These are phyloP conservation scores for Butorides virescens DNA, from an alignment of 2,113 vertebrate genomes.

Conservation along the genomic window DNA sequence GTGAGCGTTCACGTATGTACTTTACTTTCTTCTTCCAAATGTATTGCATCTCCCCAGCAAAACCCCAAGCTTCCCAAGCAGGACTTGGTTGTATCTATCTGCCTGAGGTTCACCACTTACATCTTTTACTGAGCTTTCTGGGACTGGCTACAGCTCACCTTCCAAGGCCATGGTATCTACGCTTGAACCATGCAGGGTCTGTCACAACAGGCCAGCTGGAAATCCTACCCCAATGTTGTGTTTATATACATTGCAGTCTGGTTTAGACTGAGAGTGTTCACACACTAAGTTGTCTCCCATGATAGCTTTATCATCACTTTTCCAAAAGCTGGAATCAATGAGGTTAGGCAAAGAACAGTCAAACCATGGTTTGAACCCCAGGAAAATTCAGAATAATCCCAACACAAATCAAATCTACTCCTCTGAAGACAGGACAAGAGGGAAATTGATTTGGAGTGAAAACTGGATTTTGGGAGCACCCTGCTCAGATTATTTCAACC, in stretches of 20 bases:
- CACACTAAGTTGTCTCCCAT: background rate
- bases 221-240: background rate
- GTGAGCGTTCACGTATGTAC: background rate
- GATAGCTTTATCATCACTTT: background rate
- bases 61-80: background rate
- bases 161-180: background rate
- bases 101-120: background rate
- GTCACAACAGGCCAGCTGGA: background rate
- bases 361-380: background rate
- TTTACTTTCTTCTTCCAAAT: background rate
- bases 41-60: background rate
- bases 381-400: background rate
- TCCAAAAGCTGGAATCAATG: background rate
- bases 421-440: background rate
- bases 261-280: background rate
- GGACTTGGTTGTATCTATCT: background rate
- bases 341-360: background rate
- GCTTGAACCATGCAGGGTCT: background rate
- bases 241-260: background rate
- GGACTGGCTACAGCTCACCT: background rate
- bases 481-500: background rate
- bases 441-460: background rate
- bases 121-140: background rate
- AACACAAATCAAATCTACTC: background rate
- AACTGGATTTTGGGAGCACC: background rate